Percentiles rank a stretch among this genome's conserved stretches.
Evolutionary conservation across 2,113 vertebrate species (phyloP).

Genomic region (Sterrhoptilus dennistouni): DNA sequence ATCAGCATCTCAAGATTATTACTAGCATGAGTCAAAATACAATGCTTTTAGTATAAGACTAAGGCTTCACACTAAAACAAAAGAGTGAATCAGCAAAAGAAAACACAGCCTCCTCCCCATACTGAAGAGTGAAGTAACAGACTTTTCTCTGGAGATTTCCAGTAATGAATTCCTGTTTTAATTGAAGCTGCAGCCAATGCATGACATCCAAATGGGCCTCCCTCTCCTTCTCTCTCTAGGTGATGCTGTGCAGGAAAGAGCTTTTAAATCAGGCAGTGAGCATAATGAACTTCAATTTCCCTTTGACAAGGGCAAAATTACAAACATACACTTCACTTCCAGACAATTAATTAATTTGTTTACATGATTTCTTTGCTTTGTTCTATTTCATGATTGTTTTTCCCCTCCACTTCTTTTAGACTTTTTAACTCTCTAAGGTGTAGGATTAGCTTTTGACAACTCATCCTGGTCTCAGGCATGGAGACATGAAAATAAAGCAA

Average conservation of each 20-base stretch:
- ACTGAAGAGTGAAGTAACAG: constrained; percentile 13
- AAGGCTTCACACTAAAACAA: not conserved
- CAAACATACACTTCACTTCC: constrained; percentile 73
- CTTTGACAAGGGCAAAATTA: constrained; percentile 76
- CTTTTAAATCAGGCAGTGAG: constrained; percentile 73
- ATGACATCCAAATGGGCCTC: constrained; percentile 20
- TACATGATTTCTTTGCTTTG: constrained; percentile 72
- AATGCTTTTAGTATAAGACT: not conserved
- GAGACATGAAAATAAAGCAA: not conserved
- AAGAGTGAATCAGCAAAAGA: constrained; percentile 23
- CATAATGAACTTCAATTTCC: constrained; percentile 76
- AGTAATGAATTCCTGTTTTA: constrained; percentile 75
- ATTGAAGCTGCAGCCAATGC: constrained; percentile 58
- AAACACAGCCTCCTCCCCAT: not conserved
- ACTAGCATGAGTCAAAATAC: not conserved
- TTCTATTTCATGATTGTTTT: constrained; percentile 64
- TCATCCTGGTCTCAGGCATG: not conserved
- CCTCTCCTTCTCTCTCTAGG: constrained; percentile 35
- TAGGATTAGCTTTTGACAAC: constrained; percentile 50
- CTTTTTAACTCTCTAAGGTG: constrained; percentile 48
- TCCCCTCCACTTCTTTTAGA: not conserved
- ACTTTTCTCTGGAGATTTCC: constrained; percentile 62
- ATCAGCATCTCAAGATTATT: not conserved
- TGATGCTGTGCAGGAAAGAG: constrained; percentile 46
- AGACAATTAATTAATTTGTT: constrained; percentile 84